Percentiles rank a stretch among this genome's conserved stretches.
These are phyloP conservation scores for Laticauda laticaudata DNA, from an alignment of 2,113 vertebrate genomes.

Conservation along the genomic window DNA sequence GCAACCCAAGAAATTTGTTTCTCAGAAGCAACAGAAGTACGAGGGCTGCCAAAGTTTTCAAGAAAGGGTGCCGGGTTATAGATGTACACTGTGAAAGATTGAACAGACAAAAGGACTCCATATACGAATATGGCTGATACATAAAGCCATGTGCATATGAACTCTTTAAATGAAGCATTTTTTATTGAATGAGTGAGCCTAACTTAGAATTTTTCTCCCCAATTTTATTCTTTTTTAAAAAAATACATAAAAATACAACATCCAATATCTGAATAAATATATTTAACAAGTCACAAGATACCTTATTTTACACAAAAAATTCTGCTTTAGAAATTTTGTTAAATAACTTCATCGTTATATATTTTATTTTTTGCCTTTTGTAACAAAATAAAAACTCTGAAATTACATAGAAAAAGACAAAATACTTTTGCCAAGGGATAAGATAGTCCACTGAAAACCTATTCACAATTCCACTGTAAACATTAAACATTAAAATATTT, in stretches of 20 bases:
- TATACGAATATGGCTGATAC: constrained; percentile 44
- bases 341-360: constrained; percentile 92
- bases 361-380: constrained; percentile 87
- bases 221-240: constrained; percentile 86
- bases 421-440: constrained; percentile 90
- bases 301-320: constrained; percentile 92
- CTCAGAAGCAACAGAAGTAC: constrained; percentile 66
- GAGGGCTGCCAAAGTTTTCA: constrained; percentile 77
- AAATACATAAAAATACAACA: constrained; percentile 94
- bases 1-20: constrained; percentile 68
- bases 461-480: constrained; percentile 92
- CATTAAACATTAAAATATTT: constrained; percentile 89
- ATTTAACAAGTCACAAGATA: constrained; percentile 94
- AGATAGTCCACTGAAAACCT: constrained; percentile 94
- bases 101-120: constrained; percentile 46
- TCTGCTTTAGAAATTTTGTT: constrained; percentile 92
- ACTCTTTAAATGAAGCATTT: constrained; percentile 58
- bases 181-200: constrained; percentile 76
- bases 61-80: constrained; percentile 59
- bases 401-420: constrained; percentile 95
- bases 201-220: constrained; percentile 79
- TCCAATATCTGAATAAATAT: constrained; percentile 96
- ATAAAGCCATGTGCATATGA: constrained; percentile 59
- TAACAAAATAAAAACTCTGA: constrained; percentile 99
- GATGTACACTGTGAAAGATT: constrained; percentile 47